Evolutionary conservation across 2,888 invertebrate genomes (phyloP), one percentile per base, ranked within the genome.

Genomic region (Vandiemenella viatica): DNA sequence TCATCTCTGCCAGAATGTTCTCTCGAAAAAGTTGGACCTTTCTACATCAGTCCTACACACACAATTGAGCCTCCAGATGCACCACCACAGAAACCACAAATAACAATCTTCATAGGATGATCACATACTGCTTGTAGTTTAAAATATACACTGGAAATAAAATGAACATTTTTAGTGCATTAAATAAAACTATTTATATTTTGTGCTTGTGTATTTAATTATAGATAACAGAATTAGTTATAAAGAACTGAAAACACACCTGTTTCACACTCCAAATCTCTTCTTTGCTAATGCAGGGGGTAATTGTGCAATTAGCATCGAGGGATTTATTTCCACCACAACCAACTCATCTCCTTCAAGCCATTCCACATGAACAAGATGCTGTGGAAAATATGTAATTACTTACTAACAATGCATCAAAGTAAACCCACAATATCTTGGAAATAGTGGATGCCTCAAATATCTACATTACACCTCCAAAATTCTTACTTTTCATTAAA

Each of bases 311-410:
- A 79, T 67, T 38, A 90, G 71, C 49, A 77, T 73, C 43, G 77
- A 68, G 0, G 85, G 83, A 58, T 79, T 77, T 2, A 85, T 74
- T 65, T 89, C 86, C 21, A 91, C 73, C 1, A 79, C 76, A 5
- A 90, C 78, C 57, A 89, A 70, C 67, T 87, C 87, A 52, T 79
- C 74, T 2, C 72, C 64, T 23, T 70, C 71, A 10, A 89, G 59
- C 72, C 80, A 79, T 52, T 77, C 77, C 53, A 86, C 71, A 55
- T 81, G 77, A 6, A 82, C 76, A 57, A 89, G 67, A 62, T 85
- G 85, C 87, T 90, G 67, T 4, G 72, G 70, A 58, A 55, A 48
- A 51, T 15, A 46, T 48, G 51, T 18, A 43, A 19, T n/a, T n/a
- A n/a, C n/a, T n/a, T n/a, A n/a, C n/a, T n/a, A n/a, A n/a, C n/a